Evolutionary conservation across 2,113 vertebrate genomes (phyloP).

Genomic region (Ptychochromis oligacanthus): DNA sequence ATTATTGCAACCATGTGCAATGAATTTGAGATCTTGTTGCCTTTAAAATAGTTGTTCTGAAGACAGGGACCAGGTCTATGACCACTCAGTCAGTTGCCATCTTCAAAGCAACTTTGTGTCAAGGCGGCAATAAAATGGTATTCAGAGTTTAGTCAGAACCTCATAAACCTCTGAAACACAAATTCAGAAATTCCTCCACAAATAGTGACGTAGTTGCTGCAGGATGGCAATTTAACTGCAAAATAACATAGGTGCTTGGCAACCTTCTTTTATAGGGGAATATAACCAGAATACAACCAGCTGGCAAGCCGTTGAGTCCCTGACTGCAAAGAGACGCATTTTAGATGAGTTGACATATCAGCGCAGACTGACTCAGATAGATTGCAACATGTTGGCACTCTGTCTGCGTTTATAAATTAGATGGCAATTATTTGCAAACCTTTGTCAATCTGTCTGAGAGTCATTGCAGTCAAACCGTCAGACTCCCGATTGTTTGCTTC

Average conservation of each 20-base stretch:
- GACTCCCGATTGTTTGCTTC: not conserved
- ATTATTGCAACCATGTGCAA: not conserved
- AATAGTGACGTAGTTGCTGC: not conserved
- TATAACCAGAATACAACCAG: not conserved
- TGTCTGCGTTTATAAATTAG: not conserved
- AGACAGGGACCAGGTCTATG: not conserved
- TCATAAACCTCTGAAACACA: not conserved
- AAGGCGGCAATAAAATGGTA: not conserved
- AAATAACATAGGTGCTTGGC: not conserved
- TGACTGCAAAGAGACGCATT: not conserved
- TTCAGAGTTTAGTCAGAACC: not conserved
- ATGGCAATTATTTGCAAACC: not conserved
- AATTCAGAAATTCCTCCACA: not conserved
- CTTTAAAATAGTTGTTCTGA: not conserved
- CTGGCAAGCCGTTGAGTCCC: not conserved
- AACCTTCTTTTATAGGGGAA: not conserved
- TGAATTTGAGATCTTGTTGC: no score
- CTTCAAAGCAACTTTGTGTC: no score
- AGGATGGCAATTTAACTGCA: not conserved
- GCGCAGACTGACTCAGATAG: not conserved
- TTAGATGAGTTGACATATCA: not conserved
- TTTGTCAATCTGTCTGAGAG: not conserved
- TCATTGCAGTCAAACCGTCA: not conserved
- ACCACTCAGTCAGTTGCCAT: no score
- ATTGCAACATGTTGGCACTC: not conserved